Evolutionary conservation across 1,140 invertebrate genomes (phyloP).

Genomic region (Oscheius sp.): DNA sequence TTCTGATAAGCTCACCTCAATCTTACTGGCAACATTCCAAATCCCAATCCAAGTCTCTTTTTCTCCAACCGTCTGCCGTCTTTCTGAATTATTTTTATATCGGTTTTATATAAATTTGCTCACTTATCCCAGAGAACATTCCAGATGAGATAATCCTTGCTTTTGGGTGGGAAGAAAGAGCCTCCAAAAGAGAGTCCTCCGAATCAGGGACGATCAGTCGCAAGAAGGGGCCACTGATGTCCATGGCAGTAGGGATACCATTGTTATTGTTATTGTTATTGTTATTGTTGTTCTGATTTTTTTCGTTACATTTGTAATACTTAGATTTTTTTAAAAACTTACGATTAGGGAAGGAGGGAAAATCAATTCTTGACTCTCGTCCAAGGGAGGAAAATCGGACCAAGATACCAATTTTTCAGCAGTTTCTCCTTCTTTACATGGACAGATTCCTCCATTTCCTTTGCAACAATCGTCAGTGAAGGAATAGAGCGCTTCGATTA

Average conservation of each 20-base stretch:
- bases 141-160: slow-evolving; percentile 26
- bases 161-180: neutral
- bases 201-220: too few relatives aligned
- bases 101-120: neutral
- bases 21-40: neutral
- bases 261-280: too few relatives aligned
- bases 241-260: too few relatives aligned
- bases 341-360: slow-evolving; percentile 84
- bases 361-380: slow-evolving; percentile 82
- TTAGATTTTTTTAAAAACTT: slow-evolving; percentile 18
- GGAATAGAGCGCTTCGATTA: slow-evolving; percentile 41
- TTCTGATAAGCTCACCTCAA: too few relatives aligned
- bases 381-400: slow-evolving; percentile 73
- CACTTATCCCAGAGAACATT: slow-evolving; percentile 30
- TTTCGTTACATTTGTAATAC: slow-evolving; percentile 7
- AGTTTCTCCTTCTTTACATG: slow-evolving; percentile 16
- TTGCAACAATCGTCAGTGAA: slow-evolving; percentile 36
- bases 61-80: neutral
- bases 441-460: slow-evolving; percentile 29
- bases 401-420: slow-evolving; percentile 65
- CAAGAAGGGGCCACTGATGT: too few relatives aligned
- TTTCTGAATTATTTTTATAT: slow-evolving; percentile 7
- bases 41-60: slow-evolving; percentile 21
- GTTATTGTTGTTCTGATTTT: too few relatives aligned
- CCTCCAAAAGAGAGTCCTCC: too few relatives aligned